Base-by-base conservation (phyloP, 2,113 vertebrate genomes). In the Hypanus sabinus region DNA sequence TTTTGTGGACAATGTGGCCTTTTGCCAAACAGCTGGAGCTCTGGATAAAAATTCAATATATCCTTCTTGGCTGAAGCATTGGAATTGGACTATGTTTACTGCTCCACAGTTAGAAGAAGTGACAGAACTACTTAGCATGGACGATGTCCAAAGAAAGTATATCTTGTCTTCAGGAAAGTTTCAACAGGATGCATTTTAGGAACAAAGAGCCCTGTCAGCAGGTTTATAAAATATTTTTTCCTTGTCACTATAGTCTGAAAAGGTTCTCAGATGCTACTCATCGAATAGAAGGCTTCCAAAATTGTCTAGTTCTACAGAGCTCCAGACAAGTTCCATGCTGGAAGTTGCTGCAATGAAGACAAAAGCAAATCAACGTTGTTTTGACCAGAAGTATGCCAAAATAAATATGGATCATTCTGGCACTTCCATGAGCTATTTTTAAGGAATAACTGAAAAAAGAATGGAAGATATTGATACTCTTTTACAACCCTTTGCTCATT, bases 81-180 rank as follows among this genome's bases (percentile, higher is more conserved):
- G 24, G 68, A 46, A 55, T 93, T 73, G 65, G 91, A 93, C 10
- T 5, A 27, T 30, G 65, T 12, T 68, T 36, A 20, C 30, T 68
- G n/a, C 62, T 62, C 12, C 36, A 27, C 70, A 73, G 68, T 73
- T 46, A 93, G 60, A 75, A 71, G 12, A 73, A 36, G 9, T 46
- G 68, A 46, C 68, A 93, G 70, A 93, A 16, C 27, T 33, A 27
- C n/a, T 73, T 68, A 27, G 20, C 5, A 30, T 93, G 38, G 91
- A 93, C 30, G 70, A 16, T 55, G 33, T 46, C 36, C 68, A 75
- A 93, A 65, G 60, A 33, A 90, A 90, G 60, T 68, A 90, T 68
- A 60, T 85, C 65, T 65, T 90, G 85, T 65, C 60, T 68, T 90
- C 85, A 90, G n/a, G 85, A 90, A 33, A 65, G 30, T n/a, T 90